Conservation (phyloP, 2,797 vertebrate genomes). For the Paramormyrops hopkinsi region DNA sequence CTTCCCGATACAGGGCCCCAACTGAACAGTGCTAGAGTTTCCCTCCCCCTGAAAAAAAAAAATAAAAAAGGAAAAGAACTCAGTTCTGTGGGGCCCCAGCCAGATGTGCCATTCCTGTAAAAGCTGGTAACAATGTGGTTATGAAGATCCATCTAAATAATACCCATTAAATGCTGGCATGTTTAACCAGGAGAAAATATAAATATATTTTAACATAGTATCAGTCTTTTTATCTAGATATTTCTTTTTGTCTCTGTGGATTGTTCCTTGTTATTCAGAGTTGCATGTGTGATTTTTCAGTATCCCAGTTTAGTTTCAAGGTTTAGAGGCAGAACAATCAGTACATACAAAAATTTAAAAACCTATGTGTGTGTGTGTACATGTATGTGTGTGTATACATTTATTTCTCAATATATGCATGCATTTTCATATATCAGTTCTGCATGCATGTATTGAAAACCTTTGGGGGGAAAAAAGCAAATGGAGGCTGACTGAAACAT, state of each 20-base stretch:
- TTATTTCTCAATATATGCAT: neutral
- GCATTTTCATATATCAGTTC: neutral
- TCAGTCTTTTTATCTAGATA: neutral
- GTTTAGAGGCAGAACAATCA: neutral
- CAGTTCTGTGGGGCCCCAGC: neutral
- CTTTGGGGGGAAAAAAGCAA: neutral
- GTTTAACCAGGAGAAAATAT: neutral
- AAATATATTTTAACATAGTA: neutral
- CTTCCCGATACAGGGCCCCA: constrained; percentile 4
- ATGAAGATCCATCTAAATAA: neutral
- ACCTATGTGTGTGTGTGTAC: no score
- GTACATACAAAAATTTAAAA: neutral
- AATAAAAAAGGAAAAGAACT: neutral
- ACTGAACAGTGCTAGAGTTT: neutral
- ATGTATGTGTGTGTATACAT: neutral
- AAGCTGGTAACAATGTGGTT: neutral
- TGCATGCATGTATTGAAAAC: neutral
- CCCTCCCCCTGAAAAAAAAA: neutral
- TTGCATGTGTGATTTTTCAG: neutral
- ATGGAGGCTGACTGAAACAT: neutral
- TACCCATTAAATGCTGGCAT: neutral
- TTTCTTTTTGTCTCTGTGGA: neutral
- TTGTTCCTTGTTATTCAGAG: neutral
- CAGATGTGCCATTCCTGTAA: neutral
- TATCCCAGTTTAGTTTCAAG: neutral